Percentiles rank a stretch among this genome's conserved stretches.
Conservation (phyloP, 2,113 vertebrate genomes). For the Takifugu bimaculatus region DNA sequence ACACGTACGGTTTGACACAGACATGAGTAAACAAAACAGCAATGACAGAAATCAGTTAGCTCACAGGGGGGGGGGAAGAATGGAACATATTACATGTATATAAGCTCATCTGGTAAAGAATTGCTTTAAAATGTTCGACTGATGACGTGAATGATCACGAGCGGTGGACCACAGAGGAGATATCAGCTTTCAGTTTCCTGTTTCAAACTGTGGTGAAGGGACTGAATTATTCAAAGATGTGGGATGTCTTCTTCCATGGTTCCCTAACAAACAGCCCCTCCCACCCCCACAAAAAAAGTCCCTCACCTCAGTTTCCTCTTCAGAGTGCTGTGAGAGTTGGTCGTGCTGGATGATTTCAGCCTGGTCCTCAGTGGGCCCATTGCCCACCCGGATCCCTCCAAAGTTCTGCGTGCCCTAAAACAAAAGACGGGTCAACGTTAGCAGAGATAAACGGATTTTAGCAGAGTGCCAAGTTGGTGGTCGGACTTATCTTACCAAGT, state of each 20-base stretch:
- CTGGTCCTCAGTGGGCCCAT: slow-evolving; percentile 97
- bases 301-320: slow-evolving; percentile 91
- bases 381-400: slow-evolving; percentile 94
- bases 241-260: slow-evolving; percentile 2
- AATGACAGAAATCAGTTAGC: slow-evolving; percentile 39
- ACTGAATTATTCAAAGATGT: slow-evolving; percentile 60
- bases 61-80: neutral
- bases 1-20: slow-evolving; percentile 27
- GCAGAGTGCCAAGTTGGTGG: neutral
- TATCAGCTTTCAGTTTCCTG: slow-evolving; percentile 16
- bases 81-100: neutral
- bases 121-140: too few species aligned
- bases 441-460: neutral
- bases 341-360: slow-evolving; percentile 98
- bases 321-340: slow-evolving; percentile 88
- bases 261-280: neutral
- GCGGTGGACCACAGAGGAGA: slow-evolving; percentile 19
- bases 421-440: slow-evolving; percentile 12
- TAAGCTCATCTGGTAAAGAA: neutral
- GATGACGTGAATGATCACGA: too few species aligned
- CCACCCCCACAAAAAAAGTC: neutral
- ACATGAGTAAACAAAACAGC: slow-evolving; percentile 31
- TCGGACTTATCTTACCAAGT: slow-evolving; percentile 80
- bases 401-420: slow-evolving; percentile 92
- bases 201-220: slow-evolving; percentile 15